These are phyloP conservation scores for Epinotia demarniana DNA, from an alignment of 2,888 invertebrate genomes.

Conservation along the genomic window DNA sequence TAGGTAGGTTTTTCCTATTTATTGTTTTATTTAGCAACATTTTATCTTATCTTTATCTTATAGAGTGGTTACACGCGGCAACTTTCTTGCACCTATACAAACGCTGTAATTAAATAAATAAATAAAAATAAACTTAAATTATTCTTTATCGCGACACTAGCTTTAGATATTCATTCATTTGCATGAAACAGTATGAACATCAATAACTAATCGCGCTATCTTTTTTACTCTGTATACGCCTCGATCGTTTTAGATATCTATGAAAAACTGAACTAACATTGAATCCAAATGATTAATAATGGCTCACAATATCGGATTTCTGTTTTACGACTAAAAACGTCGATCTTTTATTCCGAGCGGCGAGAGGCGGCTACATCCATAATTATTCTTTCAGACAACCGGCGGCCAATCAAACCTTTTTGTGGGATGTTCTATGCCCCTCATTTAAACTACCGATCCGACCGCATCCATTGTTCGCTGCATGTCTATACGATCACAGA, in stretches of 20 bases:
- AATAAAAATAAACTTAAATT: too few relatives aligned
- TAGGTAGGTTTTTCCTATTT: too few relatives aligned
- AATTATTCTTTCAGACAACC: constrained; percentile 43
- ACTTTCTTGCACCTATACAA: too few relatives aligned
- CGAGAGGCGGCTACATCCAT: constrained; percentile 38
- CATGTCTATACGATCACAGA: constrained; percentile 33
- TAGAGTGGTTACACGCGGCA: too few relatives aligned
- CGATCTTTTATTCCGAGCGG: constrained; percentile 31
- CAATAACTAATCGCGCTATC: neutral
- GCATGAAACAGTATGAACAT: too few relatives aligned
- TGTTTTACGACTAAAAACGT: constrained; percentile 25
- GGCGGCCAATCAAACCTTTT: constrained; percentile 43
- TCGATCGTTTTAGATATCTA: neutral
- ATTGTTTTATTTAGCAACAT: too few relatives aligned
- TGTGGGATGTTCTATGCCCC: constrained; percentile 37
- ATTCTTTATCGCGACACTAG: too few relatives aligned
- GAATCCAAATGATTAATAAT: neutral
- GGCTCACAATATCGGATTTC: constrained; percentile 9
- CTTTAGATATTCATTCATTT: too few relatives aligned
- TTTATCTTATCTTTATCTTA: too few relatives aligned
- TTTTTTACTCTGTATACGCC: neutral
- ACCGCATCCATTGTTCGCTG: constrained; percentile 26
- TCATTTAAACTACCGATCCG: constrained; percentile 43
- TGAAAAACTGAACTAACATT: neutral
- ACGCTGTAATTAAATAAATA: too few relatives aligned